Evolutionary conservation across 2,113 vertebrate genomes (phyloP).

Genomic region (Mastomys coucha): DNA sequence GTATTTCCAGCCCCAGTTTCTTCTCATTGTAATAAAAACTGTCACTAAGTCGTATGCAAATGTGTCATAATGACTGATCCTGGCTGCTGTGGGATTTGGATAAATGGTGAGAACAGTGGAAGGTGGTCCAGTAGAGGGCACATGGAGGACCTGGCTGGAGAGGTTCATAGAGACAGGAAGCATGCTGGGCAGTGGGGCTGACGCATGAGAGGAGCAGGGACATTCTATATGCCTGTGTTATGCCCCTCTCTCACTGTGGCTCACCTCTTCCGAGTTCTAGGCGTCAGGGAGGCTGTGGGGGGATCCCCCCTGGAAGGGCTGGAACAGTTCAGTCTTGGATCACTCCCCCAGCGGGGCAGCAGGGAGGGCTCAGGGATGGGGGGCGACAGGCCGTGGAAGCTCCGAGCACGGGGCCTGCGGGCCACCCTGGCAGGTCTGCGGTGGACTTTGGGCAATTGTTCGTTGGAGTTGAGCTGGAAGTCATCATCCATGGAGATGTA

Average conservation of each 20-base stretch:
- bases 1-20: neutral
- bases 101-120: neutral
- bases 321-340: slow-evolving; percentile 78
- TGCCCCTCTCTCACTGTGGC: accelerated
- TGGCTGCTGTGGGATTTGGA: neutral
- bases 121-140: neutral
- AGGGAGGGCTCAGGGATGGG: slow-evolving; percentile 39
- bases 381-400: slow-evolving; percentile 79
- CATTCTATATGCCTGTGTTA: neutral
- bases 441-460: slow-evolving; percentile 64
- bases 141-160: neutral
- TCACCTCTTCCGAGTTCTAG: slow-evolving; percentile 79
- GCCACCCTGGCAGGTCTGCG: neutral
- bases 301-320: slow-evolving; percentile 41
- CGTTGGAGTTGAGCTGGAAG: slow-evolving; percentile 91
- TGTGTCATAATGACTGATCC: neutral
- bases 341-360: slow-evolving; percentile 83
- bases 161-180: neutral
- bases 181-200: neutral
- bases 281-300: neutral
- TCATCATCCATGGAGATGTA: slow-evolving; percentile 97
- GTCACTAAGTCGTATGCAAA: neutral
- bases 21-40: neutral
- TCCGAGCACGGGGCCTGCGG: slow-evolving; percentile 72
- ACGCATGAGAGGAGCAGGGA: neutral